Base-by-base conservation (phyloP, 1,140 invertebrate species). In the Elysia chlorotica region DNA sequence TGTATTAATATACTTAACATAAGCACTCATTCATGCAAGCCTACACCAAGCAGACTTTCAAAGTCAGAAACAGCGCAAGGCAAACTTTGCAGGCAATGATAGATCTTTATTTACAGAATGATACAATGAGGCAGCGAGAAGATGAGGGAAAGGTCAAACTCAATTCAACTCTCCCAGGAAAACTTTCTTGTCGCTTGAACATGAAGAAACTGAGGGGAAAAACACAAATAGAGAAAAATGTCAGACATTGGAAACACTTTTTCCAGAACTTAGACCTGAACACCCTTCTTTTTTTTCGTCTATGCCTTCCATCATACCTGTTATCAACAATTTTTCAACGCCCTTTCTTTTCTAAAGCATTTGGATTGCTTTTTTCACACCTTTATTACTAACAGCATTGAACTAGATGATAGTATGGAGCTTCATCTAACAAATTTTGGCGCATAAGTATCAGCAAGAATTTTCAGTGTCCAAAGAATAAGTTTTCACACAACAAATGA, bases 111-210 rank as follows among this genome's bases (percentile, higher is more conserved):
- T n/a, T n/a, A n/a, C n/a, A n/a, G n/a, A n/a, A n/a, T n/a, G n/a
- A n/a, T n/a, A n/a, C n/a, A n/a, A n/a, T n/a, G n/a, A n/a, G n/a
- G n/a, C n/a, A n/a, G n/a, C n/a, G n/a, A n/a, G n/a, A n/a, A n/a
- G n/a, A 41, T 65, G 36, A 23, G 10, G 30, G 35, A 65, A 14
- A 33, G 33, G 1, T 41, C 2, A 37, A 25, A 23, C 10, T 71
- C 37, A 71, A 1, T 71, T 59, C 25, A 71, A 28, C 28, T 71
- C 69, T 71, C 98, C 97, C 54, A 99, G 86, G 84, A 94, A 99
- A 72, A 99, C 91, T 81, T 94, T 93, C 88, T 99, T 99, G 88
- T 99, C 98, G 88, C 95, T 98, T 14, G 95, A 95, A 35, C 92
- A 95, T 0, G 97, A 99, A 33, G 95, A 90, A 78, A 99, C 93